Evolutionary conservation across 2,113 vertebrate species (phyloP), one percentile per base, ranked within the genome.

Genomic region (Procavia capensis): DNA sequence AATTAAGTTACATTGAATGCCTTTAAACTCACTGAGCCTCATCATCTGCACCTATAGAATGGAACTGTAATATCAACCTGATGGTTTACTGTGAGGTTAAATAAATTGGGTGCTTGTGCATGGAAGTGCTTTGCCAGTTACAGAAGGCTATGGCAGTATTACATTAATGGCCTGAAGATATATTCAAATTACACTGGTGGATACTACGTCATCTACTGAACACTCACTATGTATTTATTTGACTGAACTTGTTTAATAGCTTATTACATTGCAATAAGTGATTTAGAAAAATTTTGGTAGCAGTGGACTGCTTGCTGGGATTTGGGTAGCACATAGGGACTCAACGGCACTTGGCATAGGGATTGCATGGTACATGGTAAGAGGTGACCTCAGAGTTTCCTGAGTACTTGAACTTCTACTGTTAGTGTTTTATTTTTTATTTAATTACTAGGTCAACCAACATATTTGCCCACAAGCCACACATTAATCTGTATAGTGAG

Each of bases 371-470:
- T 31, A 29, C 9, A 20, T 61, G 41, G 41, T 50, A 39, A 88
- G 43, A 64, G 25, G 24, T 96, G 47, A 78, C 8, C 16, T 70
- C 31, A 39, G 24, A 64, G 45, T 36, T 74, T 90, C 8, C 54
- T 95, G 41, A 20, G 16, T 36, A 13, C 34, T n/a, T 84, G 22
- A 87, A 94, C 25, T 84, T 66, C 29, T 84, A 76, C 57, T 90
- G n/a, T 41, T 3, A 63, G 72, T 36, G 27, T 54, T 87, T 88
- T 85, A 13, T 61, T 36, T 1, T 41, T 16, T 76, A 75, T 79
- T 94, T 70, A 90, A 3, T 84, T 84, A 92, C 84, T 90, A 81
- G 17, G 43, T 84, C 24, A 90, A 64, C 68, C 10, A 91, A 59
- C 29, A 43, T 63, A 91, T 82, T 63, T 93, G 83, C 78, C 54